These are phyloP conservation scores for Julus scanicus DNA, from an alignment of 2,888 invertebrate genomes.

Conservation along the genomic window DNA sequence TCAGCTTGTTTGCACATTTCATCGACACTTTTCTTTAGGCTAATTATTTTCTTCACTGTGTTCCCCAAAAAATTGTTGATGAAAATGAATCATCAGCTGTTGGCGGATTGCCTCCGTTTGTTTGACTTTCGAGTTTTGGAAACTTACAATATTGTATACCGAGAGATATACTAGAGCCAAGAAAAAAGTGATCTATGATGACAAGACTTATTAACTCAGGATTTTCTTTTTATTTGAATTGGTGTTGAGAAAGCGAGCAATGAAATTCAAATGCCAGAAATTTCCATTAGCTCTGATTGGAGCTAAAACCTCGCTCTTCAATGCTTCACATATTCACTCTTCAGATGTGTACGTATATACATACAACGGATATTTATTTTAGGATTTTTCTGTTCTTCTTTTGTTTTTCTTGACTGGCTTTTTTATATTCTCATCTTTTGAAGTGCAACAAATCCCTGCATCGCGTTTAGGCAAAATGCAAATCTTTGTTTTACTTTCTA, in stretches of 20 bases:
- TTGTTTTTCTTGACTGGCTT: no score
- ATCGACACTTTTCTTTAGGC: not conserved
- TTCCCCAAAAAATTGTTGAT: not conserved
- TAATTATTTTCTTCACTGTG: not conserved
- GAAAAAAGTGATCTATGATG: constrained; percentile 28
- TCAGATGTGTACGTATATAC: not conserved
- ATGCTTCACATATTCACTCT: no score
- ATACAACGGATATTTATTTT: not conserved
- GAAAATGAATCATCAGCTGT: constrained; percentile 21
- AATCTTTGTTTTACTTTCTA: constrained; percentile 22
- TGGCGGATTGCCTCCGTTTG: constrained; percentile 22
- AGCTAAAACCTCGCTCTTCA: not conserved
- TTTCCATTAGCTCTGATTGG: constrained; percentile 22
- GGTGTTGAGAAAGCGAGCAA: constrained; percentile 16
- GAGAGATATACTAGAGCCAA: constrained; percentile 7
- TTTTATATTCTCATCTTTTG: not conserved
- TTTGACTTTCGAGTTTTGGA: constrained; percentile 29
- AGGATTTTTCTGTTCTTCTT: not conserved
- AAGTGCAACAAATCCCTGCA: constrained; percentile 14
- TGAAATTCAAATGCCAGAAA: not conserved
- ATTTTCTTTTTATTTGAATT: not conserved
- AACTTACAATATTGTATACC: not conserved
- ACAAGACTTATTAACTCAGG: constrained; percentile 30
- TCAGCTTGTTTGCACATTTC: not conserved
- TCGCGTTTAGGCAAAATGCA: constrained; percentile 4